These are phyloP conservation scores for Copidosoma aretas DNA, from an alignment of 2,888 invertebrate species.

Conservation along the genomic window DNA sequence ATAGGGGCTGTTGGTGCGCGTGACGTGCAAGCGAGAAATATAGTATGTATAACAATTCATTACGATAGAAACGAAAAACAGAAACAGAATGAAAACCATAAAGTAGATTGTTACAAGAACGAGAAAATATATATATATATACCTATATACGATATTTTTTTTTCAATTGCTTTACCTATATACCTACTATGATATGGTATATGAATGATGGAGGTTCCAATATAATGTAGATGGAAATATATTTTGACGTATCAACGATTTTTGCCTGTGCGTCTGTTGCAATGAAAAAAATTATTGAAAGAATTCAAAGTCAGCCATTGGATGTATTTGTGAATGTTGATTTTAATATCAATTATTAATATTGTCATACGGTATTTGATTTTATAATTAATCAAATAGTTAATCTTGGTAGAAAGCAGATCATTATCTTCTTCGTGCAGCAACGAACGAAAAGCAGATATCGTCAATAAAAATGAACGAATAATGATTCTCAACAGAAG, in stretches of 20 bases:
- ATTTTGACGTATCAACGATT: too few species aligned
- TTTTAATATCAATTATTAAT: too few species aligned
- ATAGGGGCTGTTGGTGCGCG: neutral
- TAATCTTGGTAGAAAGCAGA: too few species aligned
- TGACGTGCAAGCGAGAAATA: slow-evolving; percentile 43
- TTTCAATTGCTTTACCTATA: slow-evolving; percentile 26
- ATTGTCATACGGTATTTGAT: too few species aligned
- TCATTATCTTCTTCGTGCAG: neutral
- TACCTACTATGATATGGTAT: neutral
- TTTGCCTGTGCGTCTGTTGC: too few species aligned
- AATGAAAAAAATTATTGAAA: too few species aligned
- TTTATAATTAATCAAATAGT: too few species aligned
- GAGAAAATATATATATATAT: neutral
- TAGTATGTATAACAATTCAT: slow-evolving; percentile 34
- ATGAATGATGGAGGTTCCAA: neutral
- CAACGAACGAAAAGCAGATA: slow-evolving; percentile 14
- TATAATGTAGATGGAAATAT: neutral
- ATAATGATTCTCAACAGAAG: slow-evolving; percentile 47
- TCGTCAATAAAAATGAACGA: slow-evolving; percentile 7
- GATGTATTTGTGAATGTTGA: too few species aligned
- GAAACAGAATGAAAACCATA: slow-evolving; percentile 41
- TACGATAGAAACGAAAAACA: slow-evolving; percentile 59
- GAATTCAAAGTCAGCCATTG: too few species aligned
- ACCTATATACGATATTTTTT: neutral
- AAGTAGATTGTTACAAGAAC: slow-evolving; percentile 40